Evolutionary conservation across 2,888 invertebrate species (phyloP), one percentile per base, ranked within the genome.

Genomic region (Aleiodes leptofemur): DNA sequence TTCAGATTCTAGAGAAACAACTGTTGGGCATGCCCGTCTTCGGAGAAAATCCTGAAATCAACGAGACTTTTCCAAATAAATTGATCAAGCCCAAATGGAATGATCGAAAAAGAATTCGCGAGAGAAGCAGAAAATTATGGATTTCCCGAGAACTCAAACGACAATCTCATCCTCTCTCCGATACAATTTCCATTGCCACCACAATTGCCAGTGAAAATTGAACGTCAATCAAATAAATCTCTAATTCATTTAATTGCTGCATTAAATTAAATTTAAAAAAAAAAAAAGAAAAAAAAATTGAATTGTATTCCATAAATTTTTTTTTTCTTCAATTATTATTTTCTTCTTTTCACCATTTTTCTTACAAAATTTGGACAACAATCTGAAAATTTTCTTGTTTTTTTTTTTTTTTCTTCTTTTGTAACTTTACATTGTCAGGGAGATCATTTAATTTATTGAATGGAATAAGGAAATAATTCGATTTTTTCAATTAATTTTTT

Each of bases 91-190:
- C 75, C 5, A 66, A 74, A 66, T 72, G 74, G 38, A 61, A 57
- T 5, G 80, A 72, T 38, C 82, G 83, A 56, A 74, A 82, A 57
- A 71, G 59, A 38, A 76, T 74, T 53, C 81, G 83, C 8, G 76
- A 82, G 68, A 77, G 79, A 14, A 78, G 83, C 9, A 80, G 81
- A 69, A 84, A 79, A 68, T 86, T 83, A 73, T 87, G 87, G 87
- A 80, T 83, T n/a, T 69, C 78, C 14, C 81, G 86, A 74, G 86
- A 85, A 78, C 38, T 82, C 23, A 80, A 78, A 69, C 82, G 85
- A 48, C 80, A 72, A 31, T 64, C 56, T 43, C 76, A 64, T 56
- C 81, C 76, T 77, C 66, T 78, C 13, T n/a, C 31, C 1, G 86
- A 85, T 34, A 79, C 81, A 48, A 78, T 77, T 38, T 86, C 86